These are phyloP conservation scores for Holothuria scabra DNA, from an alignment of 53 echinoderm and acorn worm species.

Conservation along the genomic window DNA sequence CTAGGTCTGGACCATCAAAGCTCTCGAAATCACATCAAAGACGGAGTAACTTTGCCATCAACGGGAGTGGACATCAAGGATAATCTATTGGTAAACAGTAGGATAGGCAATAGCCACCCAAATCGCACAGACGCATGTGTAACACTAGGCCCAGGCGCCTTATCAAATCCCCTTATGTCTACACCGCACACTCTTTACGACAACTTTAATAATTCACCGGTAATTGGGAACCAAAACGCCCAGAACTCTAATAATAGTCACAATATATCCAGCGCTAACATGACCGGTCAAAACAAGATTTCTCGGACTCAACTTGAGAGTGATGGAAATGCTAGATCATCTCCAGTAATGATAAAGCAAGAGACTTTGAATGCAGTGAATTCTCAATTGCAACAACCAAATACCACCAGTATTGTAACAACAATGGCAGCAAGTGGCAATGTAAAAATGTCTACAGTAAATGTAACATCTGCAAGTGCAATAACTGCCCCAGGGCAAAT, in stretches of 20 bases:
- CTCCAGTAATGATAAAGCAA: constrained; percentile 57
- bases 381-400: constrained; percentile 38
- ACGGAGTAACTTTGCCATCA: constrained; percentile 46
- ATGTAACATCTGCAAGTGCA: constrained; percentile 65
- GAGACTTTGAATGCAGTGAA: constrained; percentile 41
- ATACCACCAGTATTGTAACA: constrained; percentile 42
- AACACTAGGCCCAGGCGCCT: constrained; percentile 27
- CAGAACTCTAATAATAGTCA: constrained; percentile 41
- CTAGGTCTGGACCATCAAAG: constrained; percentile 52
- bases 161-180: constrained; percentile 7
- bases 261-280: constrained; percentile 56
- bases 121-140: constrained; percentile 7
- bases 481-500: constrained; percentile 50
- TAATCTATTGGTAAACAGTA: constrained; percentile 15
- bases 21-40: constrained; percentile 79
- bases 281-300: constrained; percentile 64
- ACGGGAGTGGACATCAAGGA: constrained; percentile 35
- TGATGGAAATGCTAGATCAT: constrained; percentile 42
- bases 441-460: constrained; percentile 74
- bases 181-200: not conserved
- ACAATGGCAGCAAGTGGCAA: constrained; percentile 49
- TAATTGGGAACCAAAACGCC: constrained; percentile 18
- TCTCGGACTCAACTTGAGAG: constrained; percentile 54
- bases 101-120: constrained; percentile 37
- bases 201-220: constrained; percentile 12